Evolutionary conservation across 1,140 invertebrate species (phyloP).

Genomic region (Brachionus koreanus): DNA sequence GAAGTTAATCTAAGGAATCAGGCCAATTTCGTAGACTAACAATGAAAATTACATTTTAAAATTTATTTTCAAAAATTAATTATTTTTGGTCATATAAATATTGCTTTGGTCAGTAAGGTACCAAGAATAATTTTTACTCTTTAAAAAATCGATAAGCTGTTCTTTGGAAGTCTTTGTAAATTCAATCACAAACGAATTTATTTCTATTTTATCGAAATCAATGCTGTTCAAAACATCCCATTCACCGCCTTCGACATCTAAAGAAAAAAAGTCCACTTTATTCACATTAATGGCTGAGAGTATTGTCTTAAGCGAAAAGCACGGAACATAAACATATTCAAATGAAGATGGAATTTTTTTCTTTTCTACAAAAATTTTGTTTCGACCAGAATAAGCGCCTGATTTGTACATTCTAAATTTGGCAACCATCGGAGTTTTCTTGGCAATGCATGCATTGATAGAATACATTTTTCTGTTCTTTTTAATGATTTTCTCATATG

Average conservation of each 20-base stretch:
- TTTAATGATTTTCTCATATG: constrained; percentile 56
- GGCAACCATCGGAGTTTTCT: background rate
- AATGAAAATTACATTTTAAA: too few relatives aligned
- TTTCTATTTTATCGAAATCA: background rate
- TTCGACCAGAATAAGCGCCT: background rate
- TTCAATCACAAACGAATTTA: background rate
- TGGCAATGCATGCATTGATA: background rate
- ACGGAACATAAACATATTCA: constrained; percentile 19
- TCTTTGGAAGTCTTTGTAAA: background rate
- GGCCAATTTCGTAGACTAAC: too few relatives aligned
- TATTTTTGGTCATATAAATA: too few relatives aligned
- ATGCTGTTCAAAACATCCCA: background rate
- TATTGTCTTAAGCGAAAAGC: constrained; percentile 34
- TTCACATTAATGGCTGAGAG: background rate
- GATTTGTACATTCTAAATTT: background rate
- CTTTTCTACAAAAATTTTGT: background rate
- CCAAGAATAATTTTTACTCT: background rate
- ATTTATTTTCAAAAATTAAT: too few relatives aligned
- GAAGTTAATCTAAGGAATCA: too few relatives aligned
- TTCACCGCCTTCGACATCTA: constrained; percentile 15
- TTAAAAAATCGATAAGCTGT: background rate
- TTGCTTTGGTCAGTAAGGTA: too few relatives aligned
- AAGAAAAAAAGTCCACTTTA: background rate
- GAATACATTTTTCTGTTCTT: background rate
- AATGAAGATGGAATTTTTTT: background rate